Evolutionary conservation across 2,888 invertebrate genomes (phyloP), one percentile per base, ranked within the genome.

Genomic region (Megalurothrips usitatus): DNA sequence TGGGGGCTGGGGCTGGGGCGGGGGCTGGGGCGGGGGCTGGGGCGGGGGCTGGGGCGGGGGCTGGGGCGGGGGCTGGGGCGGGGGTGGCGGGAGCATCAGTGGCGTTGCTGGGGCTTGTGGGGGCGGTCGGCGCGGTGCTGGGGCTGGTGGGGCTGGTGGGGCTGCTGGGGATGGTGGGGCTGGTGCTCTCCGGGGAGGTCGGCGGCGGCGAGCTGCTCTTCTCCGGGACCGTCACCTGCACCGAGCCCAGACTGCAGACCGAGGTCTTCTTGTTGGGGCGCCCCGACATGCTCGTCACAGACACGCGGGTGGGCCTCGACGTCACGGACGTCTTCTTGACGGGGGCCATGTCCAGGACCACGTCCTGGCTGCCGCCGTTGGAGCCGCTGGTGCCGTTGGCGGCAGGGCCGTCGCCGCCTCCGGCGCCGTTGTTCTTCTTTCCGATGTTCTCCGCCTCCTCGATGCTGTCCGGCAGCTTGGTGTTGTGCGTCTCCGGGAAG

Each of bases 401-500:
- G 23, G 68, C 68, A 12, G 26, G 26, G 26, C 68, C 68, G 68
- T 58, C 58, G 14, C 68, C 68, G 23, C 68, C 68, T 23, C 68
- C 12, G 26, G 23, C 68, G 68, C 26, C 9, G 23, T 75, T 75
- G 26, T n/a, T 26, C 78, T 78, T 34, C 58, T 47, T 84, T 43
- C 88, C 88, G 80, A 89, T 87, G 82, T 89, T 89, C 86, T 91
- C 92, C 0, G 93, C 93, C 84, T 93, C 92, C 83, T 90, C 90
- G 43, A 93, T 90, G 1, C 93, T 93, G 87, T 94, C 93, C 8
- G 89, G 89, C 79, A 89, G 86, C 83, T 91, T 90, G 83, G 90
- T 89, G 84, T 92, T 92, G 80, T 90, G 87, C 0, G 94, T 94
- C 86, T 94, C 94, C 0, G 94, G 94, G 82, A 93, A 90, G 84